These are phyloP conservation scores for Cacoxenus indagator DNA, from an alignment of 2,888 invertebrate species.

Conservation along the genomic window DNA sequence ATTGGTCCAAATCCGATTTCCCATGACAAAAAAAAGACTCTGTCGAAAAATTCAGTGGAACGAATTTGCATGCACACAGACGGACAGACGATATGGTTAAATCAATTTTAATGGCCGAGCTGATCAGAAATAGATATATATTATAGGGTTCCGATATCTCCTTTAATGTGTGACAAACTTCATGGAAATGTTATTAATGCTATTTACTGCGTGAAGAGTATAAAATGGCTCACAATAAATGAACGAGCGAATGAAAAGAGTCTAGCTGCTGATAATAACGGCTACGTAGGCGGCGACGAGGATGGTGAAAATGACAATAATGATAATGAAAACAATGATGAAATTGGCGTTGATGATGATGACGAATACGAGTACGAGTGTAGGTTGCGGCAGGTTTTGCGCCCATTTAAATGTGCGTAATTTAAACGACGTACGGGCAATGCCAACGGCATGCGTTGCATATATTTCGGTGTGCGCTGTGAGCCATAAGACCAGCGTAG, in stretches of 20 bases:
- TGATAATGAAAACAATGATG: not conserved
- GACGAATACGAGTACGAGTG: conserved; percentile 23
- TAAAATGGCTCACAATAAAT: not conserved
- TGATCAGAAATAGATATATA: too few relatives aligned
- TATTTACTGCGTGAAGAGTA: too few relatives aligned
- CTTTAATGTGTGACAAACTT: too few relatives aligned
- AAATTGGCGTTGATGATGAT: not conserved
- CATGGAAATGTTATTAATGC: too few relatives aligned
- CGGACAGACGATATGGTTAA: too few relatives aligned
- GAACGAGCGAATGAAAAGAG: not conserved
- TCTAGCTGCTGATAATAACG: not conserved
- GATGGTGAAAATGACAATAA: not conserved
- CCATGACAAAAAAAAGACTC: too few relatives aligned
- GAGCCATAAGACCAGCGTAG: not conserved
- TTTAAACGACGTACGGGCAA: conserved; percentile 36
- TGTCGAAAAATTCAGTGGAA: too few relatives aligned
- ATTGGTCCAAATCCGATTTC: too few relatives aligned
- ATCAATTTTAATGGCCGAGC: too few relatives aligned
- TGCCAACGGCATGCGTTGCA: conserved; percentile 40
- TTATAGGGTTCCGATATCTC: too few relatives aligned
- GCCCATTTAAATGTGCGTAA: conserved; percentile 56
- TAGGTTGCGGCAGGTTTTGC: conserved; percentile 37
- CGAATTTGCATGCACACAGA: too few relatives aligned
- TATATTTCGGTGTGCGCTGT: conserved; percentile 38
- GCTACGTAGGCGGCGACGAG: not conserved